Percentiles rank a stretch among this genome's conserved stretches.
phyloP scores from a whole-genome alignment of 64 coral and sea anemone species.

The Orbicella faveolata region DNA sequence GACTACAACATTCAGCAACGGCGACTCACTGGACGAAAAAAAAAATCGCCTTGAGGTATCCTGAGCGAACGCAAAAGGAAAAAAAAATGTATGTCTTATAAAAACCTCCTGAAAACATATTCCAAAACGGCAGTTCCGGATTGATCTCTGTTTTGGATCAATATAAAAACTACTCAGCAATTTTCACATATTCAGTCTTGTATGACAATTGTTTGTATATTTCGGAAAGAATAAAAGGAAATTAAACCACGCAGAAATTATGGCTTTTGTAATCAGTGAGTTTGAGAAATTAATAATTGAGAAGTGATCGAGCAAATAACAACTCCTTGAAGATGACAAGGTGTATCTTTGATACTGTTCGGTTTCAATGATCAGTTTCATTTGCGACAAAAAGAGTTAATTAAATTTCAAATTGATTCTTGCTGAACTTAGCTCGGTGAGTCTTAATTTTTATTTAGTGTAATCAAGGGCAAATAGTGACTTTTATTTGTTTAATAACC shows the following conservation, averaged over 20 bases:
- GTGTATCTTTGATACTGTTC: neutral
- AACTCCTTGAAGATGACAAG: neutral
- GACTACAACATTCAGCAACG: constrained; percentile 11
- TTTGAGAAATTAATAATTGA: constrained; percentile 52
- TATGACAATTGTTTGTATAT: constrained; percentile 26
- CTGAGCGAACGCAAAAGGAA: neutral
- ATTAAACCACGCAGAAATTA: constrained; percentile 29
- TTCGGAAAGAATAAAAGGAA: constrained; percentile 28
- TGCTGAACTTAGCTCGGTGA: constrained; percentile 2
- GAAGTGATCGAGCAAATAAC: constrained; percentile 16
- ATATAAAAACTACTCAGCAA: constrained; percentile 18
- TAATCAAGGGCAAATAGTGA: constrained; percentile 22
- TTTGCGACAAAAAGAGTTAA: constrained; percentile 23
- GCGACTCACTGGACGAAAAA: neutral
- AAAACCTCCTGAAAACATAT: neutral
- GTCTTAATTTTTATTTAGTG: constrained; percentile 49
- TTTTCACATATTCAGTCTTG: constrained; percentile 15
- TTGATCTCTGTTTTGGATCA: constrained; percentile 19
- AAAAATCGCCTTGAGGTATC: neutral
- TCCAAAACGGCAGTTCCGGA: constrained; percentile 2
- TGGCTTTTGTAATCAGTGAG: constrained; percentile 27
- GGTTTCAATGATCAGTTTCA: neutral
- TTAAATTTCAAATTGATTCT: constrained; percentile 41
- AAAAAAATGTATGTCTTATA: neutral
- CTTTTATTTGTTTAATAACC: constrained; percentile 40